Evolutionary conservation across 2,888 invertebrate species (phyloP).

Genomic region (Gibbula magus): DNA sequence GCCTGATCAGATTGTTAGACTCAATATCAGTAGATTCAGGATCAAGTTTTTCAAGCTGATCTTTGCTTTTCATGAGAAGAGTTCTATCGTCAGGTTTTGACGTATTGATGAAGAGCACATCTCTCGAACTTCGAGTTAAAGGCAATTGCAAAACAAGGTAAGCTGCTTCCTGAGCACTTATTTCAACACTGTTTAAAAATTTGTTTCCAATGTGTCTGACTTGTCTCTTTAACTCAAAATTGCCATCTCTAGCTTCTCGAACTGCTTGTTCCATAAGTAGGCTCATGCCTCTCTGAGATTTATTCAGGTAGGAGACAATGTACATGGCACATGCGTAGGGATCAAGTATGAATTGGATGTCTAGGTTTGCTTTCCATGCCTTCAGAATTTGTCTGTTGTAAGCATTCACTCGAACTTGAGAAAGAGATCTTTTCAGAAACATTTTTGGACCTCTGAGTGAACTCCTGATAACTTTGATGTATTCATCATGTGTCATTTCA

Average conservation of each 20-base stretch:
- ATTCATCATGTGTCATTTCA: neutral
- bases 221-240: slow-evolving; percentile 36
- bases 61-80: slow-evolving; percentile 54
- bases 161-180: slow-evolving; percentile 60
- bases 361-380: no score
- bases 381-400: slow-evolving; percentile 25
- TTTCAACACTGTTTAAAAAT: slow-evolving; percentile 55
- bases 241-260: slow-evolving; percentile 43
- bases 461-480: neutral
- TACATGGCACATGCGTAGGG: no score
- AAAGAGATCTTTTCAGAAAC: slow-evolving; percentile 31
- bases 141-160: slow-evolving; percentile 51
- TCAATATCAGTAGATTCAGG: slow-evolving; percentile 43
- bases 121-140: slow-evolving; percentile 42
- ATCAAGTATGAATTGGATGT: no score
- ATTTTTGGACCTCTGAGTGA: slow-evolving; percentile 14
- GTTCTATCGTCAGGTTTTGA: slow-evolving; percentile 42
- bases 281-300: slow-evolving; percentile 48
- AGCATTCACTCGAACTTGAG: slow-evolving; percentile 31
- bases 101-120: slow-evolving; percentile 51
- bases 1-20: slow-evolving; percentile 32
- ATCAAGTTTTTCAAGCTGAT: slow-evolving; percentile 42
- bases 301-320: slow-evolving; percentile 47
- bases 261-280: slow-evolving; percentile 42
- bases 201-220: slow-evolving; percentile 48